Evolutionary conservation across 2,113 vertebrate species (phyloP), one percentile per base, ranked within the genome.

Genomic region (Trichechus manatus): DNA sequence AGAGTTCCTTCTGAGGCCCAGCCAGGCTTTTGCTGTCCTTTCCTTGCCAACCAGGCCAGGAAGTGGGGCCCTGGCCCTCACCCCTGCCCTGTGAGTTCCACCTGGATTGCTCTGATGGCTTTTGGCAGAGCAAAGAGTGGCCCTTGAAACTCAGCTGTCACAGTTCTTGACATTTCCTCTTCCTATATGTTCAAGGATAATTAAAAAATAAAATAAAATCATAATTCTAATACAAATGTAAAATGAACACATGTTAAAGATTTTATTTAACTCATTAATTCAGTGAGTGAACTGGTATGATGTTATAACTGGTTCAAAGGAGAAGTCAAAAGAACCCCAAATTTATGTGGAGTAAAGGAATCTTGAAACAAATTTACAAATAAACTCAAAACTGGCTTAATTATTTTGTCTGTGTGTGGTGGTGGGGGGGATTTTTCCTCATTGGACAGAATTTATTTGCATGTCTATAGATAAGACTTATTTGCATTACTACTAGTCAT

Each of bases 101-200:
- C 44, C 44, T 14, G 64, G 39, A 23, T 36, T 90, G 77, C 39
- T 89, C 44, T 66, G 53, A 44, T 36, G 39, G 13, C 61, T 82
- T 72, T 74, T 33, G 23, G 80, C 36, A 47, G 14, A 66, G n/a
- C 25, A 17, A 79, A 95, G 81, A 80, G 29, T 33, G 8, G 17
- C 17, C 89, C 94, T 94, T 89, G 77, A 96, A 93, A 93, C 42
- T 39, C 23, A 44, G 13, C 29, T 68, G 36, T n/a, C 56, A 44
- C 23, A 33, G 13, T 39, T 64, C 19, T 44, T 83, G 89, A 93
- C 29, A 77, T 79, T 23, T 84, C 25, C 31, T 92, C 84, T 92
- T 83, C 56, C 42, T 3, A 1, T 44, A 42, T 75, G 63, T 87
- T 80, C 66, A 39, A 68, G 80, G 25, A 63, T 53, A 66, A 42